Conservation (phyloP, 2,888 invertebrate genomes). For the Schizotus pectinicornis region DNA sequence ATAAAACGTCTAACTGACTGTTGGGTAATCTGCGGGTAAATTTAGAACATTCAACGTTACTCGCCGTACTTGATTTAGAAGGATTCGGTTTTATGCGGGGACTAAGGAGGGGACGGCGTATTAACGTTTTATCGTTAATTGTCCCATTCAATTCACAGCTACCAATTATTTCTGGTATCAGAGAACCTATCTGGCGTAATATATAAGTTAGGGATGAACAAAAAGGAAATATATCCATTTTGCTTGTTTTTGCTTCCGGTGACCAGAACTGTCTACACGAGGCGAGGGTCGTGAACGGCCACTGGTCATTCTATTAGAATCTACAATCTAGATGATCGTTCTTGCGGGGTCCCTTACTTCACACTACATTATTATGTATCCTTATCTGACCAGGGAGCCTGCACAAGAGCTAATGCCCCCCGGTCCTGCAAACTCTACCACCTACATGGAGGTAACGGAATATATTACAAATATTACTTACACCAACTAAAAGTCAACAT, state of each 20-base stretch:
- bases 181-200: conserved; percentile 50
- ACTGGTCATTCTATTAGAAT: conserved; percentile 61
- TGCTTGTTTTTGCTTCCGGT: conserved; percentile 59
- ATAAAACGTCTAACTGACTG: no score
- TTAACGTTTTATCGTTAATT: conserved; percentile 48
- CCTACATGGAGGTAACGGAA: no score
- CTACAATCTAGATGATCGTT: conserved; percentile 60
- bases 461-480: no score
- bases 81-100: no score
- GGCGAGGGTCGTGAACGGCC: conserved; percentile 50
- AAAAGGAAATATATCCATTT: conserved; percentile 60
- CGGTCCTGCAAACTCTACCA: background rate
- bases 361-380: conserved; percentile 52
- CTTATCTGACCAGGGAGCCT: conserved; percentile 23
- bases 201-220: conserved; percentile 54
- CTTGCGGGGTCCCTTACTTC: conserved; percentile 56
- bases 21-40: no score
- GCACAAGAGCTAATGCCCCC: background rate
- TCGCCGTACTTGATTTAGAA: no score
- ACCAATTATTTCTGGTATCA: conserved; percentile 53
- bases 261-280: conserved; percentile 42
- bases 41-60: no score
- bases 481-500: no score
- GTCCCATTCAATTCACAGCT: conserved; percentile 52
- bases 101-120: background rate